phyloP scores from a whole-genome alignment of 2,113 vertebrate genomes.

The Labrus mixtus region DNA sequence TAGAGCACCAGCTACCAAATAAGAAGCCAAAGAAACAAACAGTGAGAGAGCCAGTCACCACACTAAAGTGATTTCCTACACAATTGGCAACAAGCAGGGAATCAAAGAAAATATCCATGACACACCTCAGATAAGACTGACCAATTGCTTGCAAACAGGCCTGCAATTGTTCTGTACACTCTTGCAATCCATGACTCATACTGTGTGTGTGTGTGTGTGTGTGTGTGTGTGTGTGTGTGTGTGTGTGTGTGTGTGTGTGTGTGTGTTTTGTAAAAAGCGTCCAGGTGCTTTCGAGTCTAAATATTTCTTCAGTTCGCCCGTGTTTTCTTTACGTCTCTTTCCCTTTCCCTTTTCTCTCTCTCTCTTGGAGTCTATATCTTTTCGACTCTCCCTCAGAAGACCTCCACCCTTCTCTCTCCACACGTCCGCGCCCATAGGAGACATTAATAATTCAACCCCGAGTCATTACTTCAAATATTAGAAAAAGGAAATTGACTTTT shows the following conservation, averaged over 20 bases:
- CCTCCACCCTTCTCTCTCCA: conserved; percentile 4
- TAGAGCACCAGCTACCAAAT: conserved; percentile 8
- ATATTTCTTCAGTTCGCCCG: not conserved
- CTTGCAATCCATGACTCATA: conserved; percentile 2
- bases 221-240: not conserved
- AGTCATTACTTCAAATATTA: conserved; percentile 76
- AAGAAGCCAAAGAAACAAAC: conserved; percentile 22
- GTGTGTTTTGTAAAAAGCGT: not conserved
- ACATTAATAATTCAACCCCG: conserved; percentile 68
- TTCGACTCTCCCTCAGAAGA: conserved; percentile 4
- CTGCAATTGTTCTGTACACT: conserved; percentile 1
- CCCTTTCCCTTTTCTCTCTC: not conserved
- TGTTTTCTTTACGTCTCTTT: not conserved
- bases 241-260: not conserved
- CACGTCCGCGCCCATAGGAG: conserved; percentile 25
- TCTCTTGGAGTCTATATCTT: conserved; percentile 3
- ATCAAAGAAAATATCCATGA: conserved; percentile 8
- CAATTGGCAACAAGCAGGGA: conserved; percentile 1
- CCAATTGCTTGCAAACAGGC: conserved; percentile 4
- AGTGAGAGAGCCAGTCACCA: not conserved
- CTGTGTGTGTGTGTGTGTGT: conserved; percentile 2
- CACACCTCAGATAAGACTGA: conserved; percentile 13
- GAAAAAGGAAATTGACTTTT: conserved; percentile 69
- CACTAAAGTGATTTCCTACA: conserved; percentile 19
- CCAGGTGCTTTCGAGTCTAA: conserved; percentile 9